Percentiles rank a stretch among this genome's conserved stretches.
Conservation (phyloP, 1,140 invertebrate genomes). For the Musca domestica region DNA sequence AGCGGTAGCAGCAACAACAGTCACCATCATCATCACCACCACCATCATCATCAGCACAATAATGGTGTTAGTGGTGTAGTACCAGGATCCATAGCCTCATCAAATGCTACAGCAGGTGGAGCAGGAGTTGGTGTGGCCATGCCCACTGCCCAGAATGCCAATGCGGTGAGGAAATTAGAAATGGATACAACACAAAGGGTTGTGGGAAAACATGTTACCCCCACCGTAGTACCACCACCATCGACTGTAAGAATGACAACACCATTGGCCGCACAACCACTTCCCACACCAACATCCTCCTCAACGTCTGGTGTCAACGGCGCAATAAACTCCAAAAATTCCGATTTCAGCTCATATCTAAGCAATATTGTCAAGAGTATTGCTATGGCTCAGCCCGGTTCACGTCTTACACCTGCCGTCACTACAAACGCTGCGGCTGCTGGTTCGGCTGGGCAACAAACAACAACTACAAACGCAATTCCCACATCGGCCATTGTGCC, state of each 20-base stretch:
- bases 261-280: background rate
- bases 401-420: conserved; percentile 4
- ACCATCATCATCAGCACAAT: conserved; percentile 32
- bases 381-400: conserved; percentile 33
- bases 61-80: background rate
- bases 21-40: conserved; percentile 40
- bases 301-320: conserved; percentile 31
- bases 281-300: conserved; percentile 22
- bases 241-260: background rate
- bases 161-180: conserved; percentile 29
- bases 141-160: conserved; percentile 33
- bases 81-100: conserved; percentile 2
- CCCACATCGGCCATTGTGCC: background rate
- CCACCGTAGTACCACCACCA: no score
- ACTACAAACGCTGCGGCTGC: conserved; percentile 5
- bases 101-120: conserved; percentile 34
- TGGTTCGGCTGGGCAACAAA: background rate
- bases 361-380: conserved; percentile 55
- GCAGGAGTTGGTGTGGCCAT: conserved; percentile 29
- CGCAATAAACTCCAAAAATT: conserved; percentile 25
- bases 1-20: conserved; percentile 31
- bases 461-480: conserved; percentile 10
- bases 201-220: background rate
- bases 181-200: conserved; percentile 9
- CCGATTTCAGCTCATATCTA: conserved; percentile 52